Percentiles rank a stretch among this genome's conserved stretches.
Conservation (phyloP, 2,113 vertebrate species). For the Chlorodrepanis virens region DNA sequence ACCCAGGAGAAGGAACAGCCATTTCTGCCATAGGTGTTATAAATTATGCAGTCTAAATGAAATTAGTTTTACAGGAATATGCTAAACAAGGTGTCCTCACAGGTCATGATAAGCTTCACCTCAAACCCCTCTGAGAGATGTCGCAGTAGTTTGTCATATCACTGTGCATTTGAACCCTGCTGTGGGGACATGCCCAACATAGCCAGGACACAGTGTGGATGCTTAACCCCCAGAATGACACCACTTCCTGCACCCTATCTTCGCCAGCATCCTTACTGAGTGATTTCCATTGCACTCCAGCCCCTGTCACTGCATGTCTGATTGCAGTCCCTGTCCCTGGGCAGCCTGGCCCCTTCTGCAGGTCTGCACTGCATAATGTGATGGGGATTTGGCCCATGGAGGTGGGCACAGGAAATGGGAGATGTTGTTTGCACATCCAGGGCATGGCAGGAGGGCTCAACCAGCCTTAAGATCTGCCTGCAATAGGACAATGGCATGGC, state of each 20-base stretch:
- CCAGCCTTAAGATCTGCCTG: background rate
- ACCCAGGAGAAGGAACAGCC: background rate
- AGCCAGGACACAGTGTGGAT: background rate
- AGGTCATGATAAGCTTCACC: too few species aligned
- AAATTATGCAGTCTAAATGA: background rate
- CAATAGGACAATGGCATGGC: background rate
- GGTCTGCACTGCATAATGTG: fast-evolving
- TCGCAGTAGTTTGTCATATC: background rate
- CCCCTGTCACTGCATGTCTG: fast-evolving
- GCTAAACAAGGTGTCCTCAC: background rate
- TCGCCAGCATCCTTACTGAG: background rate
- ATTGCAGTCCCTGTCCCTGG: background rate
- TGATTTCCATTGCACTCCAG: background rate
- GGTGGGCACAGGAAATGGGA: background rate
- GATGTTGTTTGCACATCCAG: fast-evolving
- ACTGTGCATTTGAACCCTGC: background rate
- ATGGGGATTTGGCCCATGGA: background rate
- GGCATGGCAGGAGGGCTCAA: background rate
- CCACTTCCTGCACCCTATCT: background rate
- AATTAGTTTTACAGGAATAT: background rate
- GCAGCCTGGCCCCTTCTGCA: background rate
- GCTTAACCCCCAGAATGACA: background rate
- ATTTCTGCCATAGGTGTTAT: background rate
- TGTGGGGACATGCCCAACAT: background rate
- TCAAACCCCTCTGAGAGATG: too few species aligned